Percentiles rank a stretch among this genome's conserved stretches.
Conservation (phyloP, 2,113 vertebrate species). For the Cranoglanis bouderius region DNA sequence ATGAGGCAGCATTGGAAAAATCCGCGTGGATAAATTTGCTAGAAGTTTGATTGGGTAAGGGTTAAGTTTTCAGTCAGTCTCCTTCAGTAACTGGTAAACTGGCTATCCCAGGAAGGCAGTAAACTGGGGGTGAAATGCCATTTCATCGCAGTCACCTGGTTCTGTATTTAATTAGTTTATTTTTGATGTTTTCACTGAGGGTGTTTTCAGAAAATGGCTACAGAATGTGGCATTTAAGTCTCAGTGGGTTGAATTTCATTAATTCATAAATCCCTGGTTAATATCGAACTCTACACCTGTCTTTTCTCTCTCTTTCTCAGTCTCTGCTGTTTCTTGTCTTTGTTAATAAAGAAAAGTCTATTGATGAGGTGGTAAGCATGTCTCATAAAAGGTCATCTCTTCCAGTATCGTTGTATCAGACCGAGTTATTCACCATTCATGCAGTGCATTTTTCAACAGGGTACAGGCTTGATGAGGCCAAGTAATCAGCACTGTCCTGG, state of each 20-base stretch:
- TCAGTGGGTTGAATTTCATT: neutral
- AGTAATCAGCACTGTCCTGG: neutral
- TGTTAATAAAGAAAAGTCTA: slow-evolving; percentile 30
- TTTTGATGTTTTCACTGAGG: neutral
- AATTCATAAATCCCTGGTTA: slow-evolving; percentile 11
- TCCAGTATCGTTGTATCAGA: neutral
- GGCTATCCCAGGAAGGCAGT: neutral
- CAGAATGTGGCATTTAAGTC: slow-evolving; percentile 8
- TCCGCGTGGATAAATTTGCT: neutral
- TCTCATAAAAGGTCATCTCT: slow-evolving; percentile 28
- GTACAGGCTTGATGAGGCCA: neutral
- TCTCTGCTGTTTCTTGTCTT: neutral
- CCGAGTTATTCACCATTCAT: slow-evolving; percentile 6
- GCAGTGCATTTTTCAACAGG: neutral
- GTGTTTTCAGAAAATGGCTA: neutral
- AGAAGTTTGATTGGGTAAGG: neutral
- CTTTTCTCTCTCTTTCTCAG: neutral
- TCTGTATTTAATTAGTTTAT: neutral
- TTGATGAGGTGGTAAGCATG: slow-evolving; percentile 2
- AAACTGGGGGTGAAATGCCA: neutral
- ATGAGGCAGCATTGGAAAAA: neutral
- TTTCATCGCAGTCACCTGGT: neutral
- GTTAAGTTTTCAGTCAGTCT: neutral
- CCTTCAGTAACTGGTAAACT: neutral
- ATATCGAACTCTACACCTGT: neutral